Conservation (phyloP, 2,797 vertebrate genomes). For the Hephaestus fuliginosus region DNA sequence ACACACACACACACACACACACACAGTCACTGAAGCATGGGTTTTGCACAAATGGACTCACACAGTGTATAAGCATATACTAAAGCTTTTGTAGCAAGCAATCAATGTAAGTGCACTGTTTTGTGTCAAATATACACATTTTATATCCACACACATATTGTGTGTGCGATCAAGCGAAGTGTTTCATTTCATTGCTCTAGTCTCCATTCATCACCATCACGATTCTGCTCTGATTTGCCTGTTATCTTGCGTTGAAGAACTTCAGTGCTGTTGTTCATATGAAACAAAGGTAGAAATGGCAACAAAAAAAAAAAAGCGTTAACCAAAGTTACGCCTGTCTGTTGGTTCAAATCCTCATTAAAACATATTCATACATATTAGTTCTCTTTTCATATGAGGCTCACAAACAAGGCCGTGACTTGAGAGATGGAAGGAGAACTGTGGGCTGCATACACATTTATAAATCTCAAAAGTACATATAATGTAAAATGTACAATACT, state of each 20-base stretch:
- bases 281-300: no score
- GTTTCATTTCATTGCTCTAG: constrained; percentile 34
- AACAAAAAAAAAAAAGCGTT: no score
- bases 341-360: no score
- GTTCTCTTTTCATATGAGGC: not conserved
- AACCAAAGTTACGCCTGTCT: no score
- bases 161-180: constrained; percentile 30
- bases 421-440: not conserved
- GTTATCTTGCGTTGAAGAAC: constrained; percentile 15
- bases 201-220: constrained; percentile 25
- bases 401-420: not conserved
- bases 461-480: not conserved
- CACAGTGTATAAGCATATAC: constrained; percentile 45
- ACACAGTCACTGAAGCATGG: constrained; percentile 53
- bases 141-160: constrained; percentile 28
- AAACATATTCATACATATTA: no score
- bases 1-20: constrained; percentile 47
- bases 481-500: not conserved
- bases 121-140: constrained; percentile 52
- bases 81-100: constrained; percentile 55
- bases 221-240: constrained; percentile 62
- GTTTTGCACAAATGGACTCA: constrained; percentile 52
- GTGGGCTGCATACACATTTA: not conserved
- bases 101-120: constrained; percentile 61
- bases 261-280: no score